Conservation (phyloP, 2,888 invertebrate genomes). For the Apamea monoglypha region DNA sequence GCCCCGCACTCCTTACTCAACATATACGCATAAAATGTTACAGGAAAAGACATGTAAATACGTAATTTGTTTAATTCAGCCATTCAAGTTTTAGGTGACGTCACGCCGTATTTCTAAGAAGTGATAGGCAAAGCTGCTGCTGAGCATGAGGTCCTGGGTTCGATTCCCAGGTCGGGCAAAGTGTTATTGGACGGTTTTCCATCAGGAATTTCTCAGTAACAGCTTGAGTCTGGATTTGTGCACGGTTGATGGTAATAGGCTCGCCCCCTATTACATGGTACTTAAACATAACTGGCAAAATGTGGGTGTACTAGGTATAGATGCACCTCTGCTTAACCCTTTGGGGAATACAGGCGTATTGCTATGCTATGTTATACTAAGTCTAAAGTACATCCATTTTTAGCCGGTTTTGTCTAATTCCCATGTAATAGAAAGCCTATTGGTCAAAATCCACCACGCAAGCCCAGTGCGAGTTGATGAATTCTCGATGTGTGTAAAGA, state of each 20-base stretch:
- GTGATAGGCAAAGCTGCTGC: background rate
- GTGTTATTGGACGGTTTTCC: background rate
- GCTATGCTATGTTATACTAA: too few species aligned
- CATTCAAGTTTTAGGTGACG: background rate
- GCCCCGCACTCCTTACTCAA: constrained; percentile 11
- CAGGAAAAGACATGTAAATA: background rate
- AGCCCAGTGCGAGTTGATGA: too few species aligned
- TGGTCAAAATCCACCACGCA: too few species aligned
- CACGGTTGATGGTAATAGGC: background rate
- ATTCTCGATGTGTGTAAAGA: too few species aligned
- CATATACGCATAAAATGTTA: constrained; percentile 26
- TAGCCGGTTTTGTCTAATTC: background rate
- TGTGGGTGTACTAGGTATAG: background rate
- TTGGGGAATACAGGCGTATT: too few species aligned
- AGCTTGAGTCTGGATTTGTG: background rate
- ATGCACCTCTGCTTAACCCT: too few species aligned
- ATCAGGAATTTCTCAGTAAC: background rate
- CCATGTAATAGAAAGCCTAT: too few species aligned
- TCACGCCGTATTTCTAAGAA: background rate
- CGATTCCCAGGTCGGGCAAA: background rate
- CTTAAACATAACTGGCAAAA: background rate
- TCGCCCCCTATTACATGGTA: background rate
- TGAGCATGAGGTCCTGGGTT: too few species aligned
- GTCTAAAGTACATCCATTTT: too few species aligned
- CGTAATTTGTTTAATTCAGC: background rate